Conservation (phyloP, 2,797 vertebrate genomes). For the Coregonus suidteri region DNA sequence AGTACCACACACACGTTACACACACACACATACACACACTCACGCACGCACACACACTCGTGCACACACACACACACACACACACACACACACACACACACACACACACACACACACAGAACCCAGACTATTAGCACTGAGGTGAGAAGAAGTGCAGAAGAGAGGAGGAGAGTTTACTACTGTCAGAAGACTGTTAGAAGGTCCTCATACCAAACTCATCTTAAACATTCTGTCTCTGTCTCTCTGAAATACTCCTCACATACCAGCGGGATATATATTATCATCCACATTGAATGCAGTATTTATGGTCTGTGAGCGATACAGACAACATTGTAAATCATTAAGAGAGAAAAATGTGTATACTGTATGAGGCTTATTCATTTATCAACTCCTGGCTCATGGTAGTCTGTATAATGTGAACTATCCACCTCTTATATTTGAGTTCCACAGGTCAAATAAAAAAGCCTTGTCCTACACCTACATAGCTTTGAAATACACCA, state of each 20-base stretch:
- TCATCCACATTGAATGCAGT: not conserved
- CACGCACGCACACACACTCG: not conserved
- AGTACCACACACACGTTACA: slow-evolving; percentile 11
- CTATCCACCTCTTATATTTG: too few species aligned
- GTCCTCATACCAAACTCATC: not conserved
- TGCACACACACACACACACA: slow-evolving; percentile 12
- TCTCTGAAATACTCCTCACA: not conserved
- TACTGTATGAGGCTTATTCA: not conserved
- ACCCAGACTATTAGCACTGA: not conserved
- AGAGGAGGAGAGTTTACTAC: slow-evolving; percentile 6
- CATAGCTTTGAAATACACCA: not conserved
- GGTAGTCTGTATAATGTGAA: not conserved
- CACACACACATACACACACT: not conserved
- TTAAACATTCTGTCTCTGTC: not conserved
- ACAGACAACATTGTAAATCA: slow-evolving; percentile 3
- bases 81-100: not conserved
- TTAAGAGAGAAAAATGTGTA: not conserved
- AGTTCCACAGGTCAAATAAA: too few species aligned
- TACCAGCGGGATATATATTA: not conserved
- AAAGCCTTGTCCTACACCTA: not conserved
- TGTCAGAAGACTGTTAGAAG: slow-evolving; percentile 4
- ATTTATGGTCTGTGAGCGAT: slow-evolving; percentile 1
- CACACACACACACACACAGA: not conserved
- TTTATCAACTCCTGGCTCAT: not conserved
- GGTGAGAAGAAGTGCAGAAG: not conserved